Evolutionary conservation across 2,797 vertebrate genomes (phyloP).

Genomic region (Eulemur coronatus): DNA sequence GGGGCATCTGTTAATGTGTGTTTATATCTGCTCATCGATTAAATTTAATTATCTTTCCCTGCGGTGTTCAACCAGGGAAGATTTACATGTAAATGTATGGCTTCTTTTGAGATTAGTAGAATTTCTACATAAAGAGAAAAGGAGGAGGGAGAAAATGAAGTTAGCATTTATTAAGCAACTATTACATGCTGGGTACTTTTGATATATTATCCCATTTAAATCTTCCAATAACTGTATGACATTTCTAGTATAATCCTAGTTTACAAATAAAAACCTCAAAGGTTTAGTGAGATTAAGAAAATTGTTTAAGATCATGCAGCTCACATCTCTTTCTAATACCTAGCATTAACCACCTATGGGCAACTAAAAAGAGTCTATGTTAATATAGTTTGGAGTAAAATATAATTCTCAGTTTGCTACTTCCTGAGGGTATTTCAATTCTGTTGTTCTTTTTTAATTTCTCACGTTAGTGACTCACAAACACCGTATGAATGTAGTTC

Average conservation of each 20-base stretch:
- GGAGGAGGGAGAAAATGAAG: not conserved
- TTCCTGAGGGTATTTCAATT: not conserved
- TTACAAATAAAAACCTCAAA: not conserved
- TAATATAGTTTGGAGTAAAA: conserved; percentile 6
- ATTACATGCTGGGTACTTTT: not conserved
- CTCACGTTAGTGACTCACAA: not conserved
- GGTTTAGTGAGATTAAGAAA: not conserved
- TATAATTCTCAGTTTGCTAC: not conserved
- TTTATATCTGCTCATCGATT: conserved; percentile 64
- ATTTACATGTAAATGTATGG: conserved; percentile 26
- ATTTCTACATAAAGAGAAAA: conserved; percentile 28
- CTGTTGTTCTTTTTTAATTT: not conserved
- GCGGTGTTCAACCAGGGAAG: conserved; percentile 50
- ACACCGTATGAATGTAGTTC: not conserved
- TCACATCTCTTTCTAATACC: not conserved
- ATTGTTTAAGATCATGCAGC: not conserved
- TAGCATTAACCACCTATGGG: not conserved
- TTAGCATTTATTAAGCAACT: conserved; percentile 45
- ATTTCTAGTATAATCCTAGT: not conserved
- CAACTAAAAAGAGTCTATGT: not conserved
- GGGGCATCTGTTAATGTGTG: conserved; percentile 59
- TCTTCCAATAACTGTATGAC: not conserved
- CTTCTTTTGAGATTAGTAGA: conserved; percentile 42
- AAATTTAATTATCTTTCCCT: conserved; percentile 65
- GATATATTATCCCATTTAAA: not conserved